A percentile compares a stretch with the other conserved stretches of the same genome.
Conservation (phyloP, 2,888 invertebrate genomes). For the Cartodere bifasciata region DNA sequence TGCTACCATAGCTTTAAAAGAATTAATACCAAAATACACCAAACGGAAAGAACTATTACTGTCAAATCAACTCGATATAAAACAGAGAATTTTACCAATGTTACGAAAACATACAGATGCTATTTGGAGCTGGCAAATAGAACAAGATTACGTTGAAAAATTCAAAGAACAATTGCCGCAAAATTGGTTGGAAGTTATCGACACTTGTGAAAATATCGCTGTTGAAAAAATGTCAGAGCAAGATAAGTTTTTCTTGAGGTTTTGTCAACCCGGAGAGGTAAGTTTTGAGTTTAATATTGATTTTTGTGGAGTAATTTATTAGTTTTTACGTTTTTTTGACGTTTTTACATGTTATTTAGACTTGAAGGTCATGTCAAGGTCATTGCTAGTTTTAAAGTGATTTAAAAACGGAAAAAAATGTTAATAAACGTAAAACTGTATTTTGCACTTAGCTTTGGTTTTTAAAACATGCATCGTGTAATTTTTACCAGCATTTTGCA, state of each 20-base stretch:
- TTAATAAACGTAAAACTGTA: too few species aligned
- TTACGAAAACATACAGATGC: conserved; percentile 31
- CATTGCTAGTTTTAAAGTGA: too few species aligned
- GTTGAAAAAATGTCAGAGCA: conserved; percentile 37
- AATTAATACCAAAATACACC: conserved; percentile 25
- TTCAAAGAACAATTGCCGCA: conserved; percentile 54
- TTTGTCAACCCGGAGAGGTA: conserved; percentile 31
- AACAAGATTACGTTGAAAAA: conserved; percentile 41
- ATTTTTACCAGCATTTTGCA: too few species aligned
- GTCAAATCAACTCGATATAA: conserved; percentile 22
- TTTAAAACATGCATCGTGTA: too few species aligned
- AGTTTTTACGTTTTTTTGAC: neutral
- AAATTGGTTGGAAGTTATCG: conserved; percentile 53
- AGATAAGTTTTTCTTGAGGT: conserved; percentile 25
- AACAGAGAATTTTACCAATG: conserved; percentile 32
- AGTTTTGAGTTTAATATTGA: conserved; percentile 16
- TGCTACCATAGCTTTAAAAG: conserved; percentile 31
- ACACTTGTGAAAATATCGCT: conserved; percentile 42
- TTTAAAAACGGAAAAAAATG: too few species aligned
- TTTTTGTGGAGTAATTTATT: neutral
- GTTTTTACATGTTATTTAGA: too few species aligned
- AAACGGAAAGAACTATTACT: conserved; percentile 21
- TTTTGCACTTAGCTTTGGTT: too few species aligned
- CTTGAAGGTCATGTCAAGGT: too few species aligned
- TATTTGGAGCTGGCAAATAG: conserved; percentile 38